phyloP scores from a whole-genome alignment of 2,797 vertebrate species.

The Tenualosa thibaudeaui region DNA sequence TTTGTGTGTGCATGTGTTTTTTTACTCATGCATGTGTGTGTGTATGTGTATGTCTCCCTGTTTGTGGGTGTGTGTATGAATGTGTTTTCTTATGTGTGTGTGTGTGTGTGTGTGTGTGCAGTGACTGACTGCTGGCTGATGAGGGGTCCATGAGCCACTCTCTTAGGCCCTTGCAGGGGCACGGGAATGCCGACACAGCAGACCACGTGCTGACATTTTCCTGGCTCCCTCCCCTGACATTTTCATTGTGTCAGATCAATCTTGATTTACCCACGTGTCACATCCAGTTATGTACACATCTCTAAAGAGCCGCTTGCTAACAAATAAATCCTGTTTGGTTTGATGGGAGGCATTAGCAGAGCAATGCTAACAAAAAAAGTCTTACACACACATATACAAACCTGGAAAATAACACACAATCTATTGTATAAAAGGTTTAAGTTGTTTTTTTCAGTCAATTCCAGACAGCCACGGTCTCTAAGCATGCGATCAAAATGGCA shows the following conservation, averaged over 20 bases:
- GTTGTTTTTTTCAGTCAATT: neutral
- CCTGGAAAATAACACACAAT: neutral
- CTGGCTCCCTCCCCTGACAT: conserved; percentile 73
- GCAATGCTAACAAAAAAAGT: conserved; percentile 50
- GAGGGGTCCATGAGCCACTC: conserved; percentile 2
- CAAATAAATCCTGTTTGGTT: conserved; percentile 42
- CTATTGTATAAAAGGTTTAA: neutral
- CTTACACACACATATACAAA: neutral
- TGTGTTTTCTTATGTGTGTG: neutral
- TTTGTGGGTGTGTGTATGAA: neutral
- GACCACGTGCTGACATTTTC: conserved; percentile 74
- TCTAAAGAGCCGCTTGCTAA: conserved; percentile 61
- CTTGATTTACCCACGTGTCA: conserved; percentile 76
- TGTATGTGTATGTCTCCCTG: neutral
- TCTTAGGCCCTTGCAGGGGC: conserved; percentile 4
- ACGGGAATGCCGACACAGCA: neutral
- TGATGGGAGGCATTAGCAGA: conserved; percentile 44
- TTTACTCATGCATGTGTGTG: neutral
- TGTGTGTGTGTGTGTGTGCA: conserved; percentile 16
- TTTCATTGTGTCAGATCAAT: conserved; percentile 81
- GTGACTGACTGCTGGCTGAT: conserved; percentile 12
- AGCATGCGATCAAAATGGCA: neutral
- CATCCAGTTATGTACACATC: conserved; percentile 70
- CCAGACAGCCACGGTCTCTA: neutral
- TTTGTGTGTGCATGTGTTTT: neutral